Evolutionary conservation across 2,113 vertebrate species (phyloP).

Genomic region (Apteryx mantelli): DNA sequence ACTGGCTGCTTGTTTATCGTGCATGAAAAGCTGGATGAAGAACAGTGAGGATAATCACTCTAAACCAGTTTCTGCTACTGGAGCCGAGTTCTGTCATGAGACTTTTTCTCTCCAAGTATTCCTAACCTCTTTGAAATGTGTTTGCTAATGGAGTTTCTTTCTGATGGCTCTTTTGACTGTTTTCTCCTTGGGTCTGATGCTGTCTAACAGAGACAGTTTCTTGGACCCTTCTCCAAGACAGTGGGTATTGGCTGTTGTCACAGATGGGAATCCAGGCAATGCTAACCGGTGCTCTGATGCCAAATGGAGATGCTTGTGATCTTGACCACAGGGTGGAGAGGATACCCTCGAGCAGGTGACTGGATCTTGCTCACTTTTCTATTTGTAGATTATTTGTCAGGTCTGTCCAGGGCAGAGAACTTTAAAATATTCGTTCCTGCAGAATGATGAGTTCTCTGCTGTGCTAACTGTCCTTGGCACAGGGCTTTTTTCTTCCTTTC

Average conservation of each 20-base stretch:
- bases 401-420: background rate
- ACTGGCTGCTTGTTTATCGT: background rate
- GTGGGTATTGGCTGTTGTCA: background rate
- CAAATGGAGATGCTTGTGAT: background rate
- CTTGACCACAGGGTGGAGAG: background rate
- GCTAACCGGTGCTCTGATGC: background rate
- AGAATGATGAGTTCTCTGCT: background rate
- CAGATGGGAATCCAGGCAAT: background rate
- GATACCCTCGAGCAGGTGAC: background rate
- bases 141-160: background rate
- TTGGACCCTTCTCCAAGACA: background rate
- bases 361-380: background rate
- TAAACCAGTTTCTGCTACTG: background rate
- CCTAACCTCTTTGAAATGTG: background rate
- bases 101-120: background rate
- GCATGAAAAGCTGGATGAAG: background rate
- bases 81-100: background rate
- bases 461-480: background rate
- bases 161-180: background rate
- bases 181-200: background rate
- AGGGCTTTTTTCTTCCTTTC: background rate
- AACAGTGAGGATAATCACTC: background rate
- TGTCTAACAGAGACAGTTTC: background rate
- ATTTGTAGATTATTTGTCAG: background rate
- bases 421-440: background rate